Percentiles rank a stretch among this genome's conserved stretches.
phyloP scores from a whole-genome alignment of 1,140 invertebrate genomes.

The Rhopalosiphum maidis region DNA sequence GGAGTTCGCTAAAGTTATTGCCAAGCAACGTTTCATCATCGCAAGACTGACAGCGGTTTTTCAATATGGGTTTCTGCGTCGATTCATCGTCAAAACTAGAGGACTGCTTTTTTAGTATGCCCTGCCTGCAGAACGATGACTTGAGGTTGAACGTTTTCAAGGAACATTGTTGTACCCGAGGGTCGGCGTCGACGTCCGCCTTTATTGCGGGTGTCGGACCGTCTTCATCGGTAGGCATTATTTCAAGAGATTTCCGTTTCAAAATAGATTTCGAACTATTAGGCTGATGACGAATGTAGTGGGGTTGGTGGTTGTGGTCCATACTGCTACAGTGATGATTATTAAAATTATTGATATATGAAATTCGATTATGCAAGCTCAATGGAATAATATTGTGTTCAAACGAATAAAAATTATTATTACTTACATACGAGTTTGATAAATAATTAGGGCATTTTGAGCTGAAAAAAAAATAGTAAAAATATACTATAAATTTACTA shows the following conservation, averaged over 20 bases:
- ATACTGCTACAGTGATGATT: neutral
- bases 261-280: slow-evolving; percentile 60
- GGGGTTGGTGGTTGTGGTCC: slow-evolving; percentile 35
- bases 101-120: slow-evolving; percentile 78
- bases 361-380: neutral
- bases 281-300: slow-evolving; percentile 59
- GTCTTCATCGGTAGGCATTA: slow-evolving; percentile 62
- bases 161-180: slow-evolving; percentile 22
- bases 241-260: slow-evolving; percentile 64
- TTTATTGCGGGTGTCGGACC: slow-evolving; percentile 60
- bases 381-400: slow-evolving; percentile 55
- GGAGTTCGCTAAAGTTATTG: slow-evolving; percentile 39
- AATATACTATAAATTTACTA: neutral
- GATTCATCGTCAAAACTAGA: slow-evolving; percentile 75
- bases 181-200: neutral
- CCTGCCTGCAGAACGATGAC: slow-evolving; percentile 68
- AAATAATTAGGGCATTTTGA: slow-evolving; percentile 40
- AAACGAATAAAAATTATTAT: neutral
- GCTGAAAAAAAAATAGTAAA: slow-evolving; percentile 30
- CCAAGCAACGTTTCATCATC: slow-evolving; percentile 42
- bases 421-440: slow-evolving; percentile 54
- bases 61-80: slow-evolving; percentile 80
- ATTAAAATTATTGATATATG: neutral
- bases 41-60: slow-evolving; percentile 64
- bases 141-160: slow-evolving; percentile 21